Conservation (phyloP, 2,113 vertebrate genomes). For the Poecile atricapillus region DNA sequence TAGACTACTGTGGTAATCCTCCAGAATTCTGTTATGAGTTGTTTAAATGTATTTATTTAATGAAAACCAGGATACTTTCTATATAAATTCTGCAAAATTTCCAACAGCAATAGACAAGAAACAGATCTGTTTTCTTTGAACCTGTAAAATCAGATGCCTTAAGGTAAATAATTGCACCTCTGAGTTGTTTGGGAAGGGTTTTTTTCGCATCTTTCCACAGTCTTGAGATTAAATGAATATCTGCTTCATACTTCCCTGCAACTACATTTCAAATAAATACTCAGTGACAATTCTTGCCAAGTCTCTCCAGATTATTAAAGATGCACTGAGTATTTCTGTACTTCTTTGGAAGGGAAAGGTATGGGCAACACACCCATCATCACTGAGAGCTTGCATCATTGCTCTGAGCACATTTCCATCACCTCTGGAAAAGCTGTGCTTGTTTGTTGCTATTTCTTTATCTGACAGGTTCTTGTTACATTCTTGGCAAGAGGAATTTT, state of each 20-base stretch:
- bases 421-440: neutral
- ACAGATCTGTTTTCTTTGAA: neutral
- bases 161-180: neutral
- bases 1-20: neutral
- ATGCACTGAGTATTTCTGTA: slow-evolving; percentile 19
- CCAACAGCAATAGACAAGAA: neutral
- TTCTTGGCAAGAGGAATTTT: slow-evolving; percentile 9
- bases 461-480: neutral
- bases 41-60: neutral
- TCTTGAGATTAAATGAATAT: neutral
- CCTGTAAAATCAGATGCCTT: neutral
- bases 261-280: neutral
- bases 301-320: neutral
- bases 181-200: neutral
- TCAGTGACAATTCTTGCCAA: neutral
- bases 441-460: neutral
- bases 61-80: neutral
- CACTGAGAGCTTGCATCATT: neutral
- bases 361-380: neutral
- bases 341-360: slow-evolving; percentile 40
- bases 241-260: neutral
- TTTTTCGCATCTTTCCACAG: neutral
- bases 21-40: neutral
- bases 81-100: neutral
- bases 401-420: slow-evolving; percentile 1